A percentile compares a stretch with the other conserved stretches of the same genome.
phyloP scores from a whole-genome alignment of 2,113 vertebrate genomes.

The Chaetura pelagica region DNA sequence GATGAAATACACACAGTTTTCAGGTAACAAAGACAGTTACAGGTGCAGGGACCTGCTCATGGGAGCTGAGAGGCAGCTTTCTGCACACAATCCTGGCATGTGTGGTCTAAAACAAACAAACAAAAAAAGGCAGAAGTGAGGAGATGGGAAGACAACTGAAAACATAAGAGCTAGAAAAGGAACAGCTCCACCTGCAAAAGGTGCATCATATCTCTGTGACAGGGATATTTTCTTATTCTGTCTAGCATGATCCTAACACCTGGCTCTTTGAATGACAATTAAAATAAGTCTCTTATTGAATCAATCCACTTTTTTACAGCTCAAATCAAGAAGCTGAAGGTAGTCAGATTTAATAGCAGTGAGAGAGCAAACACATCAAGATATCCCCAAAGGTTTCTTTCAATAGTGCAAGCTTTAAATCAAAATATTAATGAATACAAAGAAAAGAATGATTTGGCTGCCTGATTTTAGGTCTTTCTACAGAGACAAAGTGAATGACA shows the following conservation, averaged over 20 bases:
- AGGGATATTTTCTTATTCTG: not conserved
- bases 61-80: not conserved
- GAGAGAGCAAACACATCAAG: not conserved
- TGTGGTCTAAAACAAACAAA: too few relatives aligned
- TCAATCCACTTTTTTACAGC: not conserved
- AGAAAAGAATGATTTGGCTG: not conserved
- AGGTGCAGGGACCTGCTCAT: not conserved
- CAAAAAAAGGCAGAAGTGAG: not conserved
- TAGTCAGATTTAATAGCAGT: not conserved
- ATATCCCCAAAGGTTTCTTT: conserved; percentile 8
- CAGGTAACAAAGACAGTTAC: not conserved
- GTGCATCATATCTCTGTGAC: not conserved
- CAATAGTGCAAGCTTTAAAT: not conserved
- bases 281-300: not conserved
- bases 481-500: not conserved
- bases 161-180: not conserved
- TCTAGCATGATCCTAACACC: not conserved
- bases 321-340: not conserved
- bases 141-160: not conserved
- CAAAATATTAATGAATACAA: not conserved
- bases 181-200: not conserved
- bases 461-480: conserved; percentile 11
- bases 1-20: not conserved
- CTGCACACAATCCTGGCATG: accelerated
- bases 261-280: not conserved